Evolutionary conservation across 2,797 vertebrate genomes (phyloP).

Genomic region (Percopsis omiscomaycus): DNA sequence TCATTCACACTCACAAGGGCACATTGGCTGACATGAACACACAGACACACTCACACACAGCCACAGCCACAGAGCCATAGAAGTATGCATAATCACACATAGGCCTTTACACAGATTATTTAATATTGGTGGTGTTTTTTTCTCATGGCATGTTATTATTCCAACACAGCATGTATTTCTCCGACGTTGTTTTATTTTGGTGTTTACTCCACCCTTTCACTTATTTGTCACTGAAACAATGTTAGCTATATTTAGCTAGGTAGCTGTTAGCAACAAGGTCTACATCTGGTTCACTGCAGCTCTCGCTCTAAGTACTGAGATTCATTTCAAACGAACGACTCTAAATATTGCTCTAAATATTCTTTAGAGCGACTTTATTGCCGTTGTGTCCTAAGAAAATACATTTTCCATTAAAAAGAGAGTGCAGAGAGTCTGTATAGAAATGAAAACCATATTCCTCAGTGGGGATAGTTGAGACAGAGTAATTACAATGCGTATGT

Average conservation of each 20-base stretch:
- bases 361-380: conserved; percentile 51
- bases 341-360: conserved; percentile 43
- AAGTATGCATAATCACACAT: conserved; percentile 18
- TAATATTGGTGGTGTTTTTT: neutral
- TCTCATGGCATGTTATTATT: neutral
- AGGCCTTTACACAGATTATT: conserved; percentile 18
- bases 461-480: conserved; percentile 39
- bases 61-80: conserved; percentile 29
- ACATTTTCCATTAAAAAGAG: conserved; percentile 65
- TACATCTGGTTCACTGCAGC: conserved; percentile 42
- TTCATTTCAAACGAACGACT: conserved; percentile 58
- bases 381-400: conserved; percentile 47
- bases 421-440: conserved; percentile 59
- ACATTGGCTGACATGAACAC: conserved; percentile 1
- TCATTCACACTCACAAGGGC: conserved; percentile 43
- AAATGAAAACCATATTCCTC: conserved; percentile 66
- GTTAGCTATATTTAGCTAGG: conserved; percentile 52
- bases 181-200: conserved; percentile 15
- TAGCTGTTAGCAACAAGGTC: conserved; percentile 39
- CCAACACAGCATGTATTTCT: too few species aligned
- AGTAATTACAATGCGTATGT: conserved; percentile 51
- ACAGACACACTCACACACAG: conserved; percentile 23
- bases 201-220: conserved; percentile 20
- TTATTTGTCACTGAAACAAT: conserved; percentile 25
- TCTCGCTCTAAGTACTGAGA: conserved; percentile 38